Evolutionary conservation across 2,113 vertebrate species (phyloP).

Genomic region (Chauna torquata): DNA sequence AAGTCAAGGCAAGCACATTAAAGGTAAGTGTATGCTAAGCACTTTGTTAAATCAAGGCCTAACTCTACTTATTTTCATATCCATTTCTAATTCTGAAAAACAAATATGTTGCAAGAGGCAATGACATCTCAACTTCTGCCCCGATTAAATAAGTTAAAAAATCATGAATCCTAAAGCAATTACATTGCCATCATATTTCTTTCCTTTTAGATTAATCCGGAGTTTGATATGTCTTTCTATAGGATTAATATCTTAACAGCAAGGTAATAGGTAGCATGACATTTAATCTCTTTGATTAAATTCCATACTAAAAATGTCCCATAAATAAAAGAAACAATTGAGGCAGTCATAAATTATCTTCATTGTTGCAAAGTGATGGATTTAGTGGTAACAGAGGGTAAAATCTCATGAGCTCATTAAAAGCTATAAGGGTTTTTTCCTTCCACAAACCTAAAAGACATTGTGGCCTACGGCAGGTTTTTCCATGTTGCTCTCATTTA

Average conservation of each 20-base stretch:
- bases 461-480: conserved; percentile 43
- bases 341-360: conserved; percentile 65
- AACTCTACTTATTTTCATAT: not conserved
- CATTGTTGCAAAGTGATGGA: conserved; percentile 66
- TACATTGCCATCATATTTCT: conserved; percentile 1
- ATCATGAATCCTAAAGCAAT: conserved; percentile 50
- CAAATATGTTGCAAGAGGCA: not conserved
- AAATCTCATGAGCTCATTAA: conserved; percentile 66
- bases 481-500: conserved; percentile 31
- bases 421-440: conserved; percentile 21
- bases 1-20: conserved; percentile 12
- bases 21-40: not conserved
- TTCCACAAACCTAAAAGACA: conserved; percentile 12
- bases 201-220: conserved; percentile 37
- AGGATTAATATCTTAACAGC: conserved; percentile 70
- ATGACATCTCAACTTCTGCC: conserved; percentile 15
- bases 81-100: conserved; percentile 11
- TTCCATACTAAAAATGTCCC: conserved; percentile 70
- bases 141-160: conserved; percentile 29
- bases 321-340: conserved; percentile 69
- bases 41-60: conserved; percentile 6
- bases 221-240: conserved; percentile 50
- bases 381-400: conserved; percentile 63
- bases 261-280: conserved; percentile 60
- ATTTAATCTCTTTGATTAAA: conserved; percentile 76